Conservation (phyloP, 2,888 invertebrate genomes). For the Mantis religiosa region DNA sequence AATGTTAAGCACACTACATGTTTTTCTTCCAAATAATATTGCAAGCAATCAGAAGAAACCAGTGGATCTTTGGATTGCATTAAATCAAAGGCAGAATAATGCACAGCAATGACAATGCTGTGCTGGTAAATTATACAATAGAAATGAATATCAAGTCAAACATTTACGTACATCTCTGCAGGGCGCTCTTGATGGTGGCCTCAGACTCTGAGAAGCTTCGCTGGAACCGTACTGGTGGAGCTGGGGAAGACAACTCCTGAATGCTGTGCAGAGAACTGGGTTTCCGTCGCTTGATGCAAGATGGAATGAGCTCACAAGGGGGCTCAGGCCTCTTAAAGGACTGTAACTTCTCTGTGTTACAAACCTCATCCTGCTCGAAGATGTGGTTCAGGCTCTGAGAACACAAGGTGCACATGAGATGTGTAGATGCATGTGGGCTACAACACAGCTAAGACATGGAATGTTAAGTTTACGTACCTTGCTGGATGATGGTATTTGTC, state of each 20-base stretch:
- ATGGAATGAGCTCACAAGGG: slow-evolving; percentile 51
- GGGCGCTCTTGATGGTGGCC: slow-evolving; percentile 65
- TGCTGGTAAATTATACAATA: too few species aligned
- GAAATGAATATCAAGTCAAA: too few species aligned
- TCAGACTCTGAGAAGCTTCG: slow-evolving; percentile 75
- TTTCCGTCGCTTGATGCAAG: slow-evolving; percentile 46
- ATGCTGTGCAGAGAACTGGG: slow-evolving; percentile 32
- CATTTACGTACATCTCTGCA: slow-evolving; percentile 58
- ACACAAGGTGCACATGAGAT: not conserved
- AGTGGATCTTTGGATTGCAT: too few species aligned
- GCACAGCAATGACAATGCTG: too few species aligned
- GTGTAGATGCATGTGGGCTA: too few species aligned
- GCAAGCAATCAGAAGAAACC: too few species aligned
- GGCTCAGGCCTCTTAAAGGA: slow-evolving; percentile 66
- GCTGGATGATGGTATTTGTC: slow-evolving; percentile 30
- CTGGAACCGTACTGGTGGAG: slow-evolving; percentile 41
- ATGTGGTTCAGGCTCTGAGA: not conserved
- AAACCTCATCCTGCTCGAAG: not conserved
- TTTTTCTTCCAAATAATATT: too few species aligned
- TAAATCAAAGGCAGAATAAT: too few species aligned
- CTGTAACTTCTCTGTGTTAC: slow-evolving; percentile 37
- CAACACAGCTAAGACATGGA: not conserved
- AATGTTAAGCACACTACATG: too few species aligned
- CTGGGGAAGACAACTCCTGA: slow-evolving; percentile 7
- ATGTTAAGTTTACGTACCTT: slow-evolving; percentile 12